A percentile compares a stretch with the other conserved stretches of the same genome.
phyloP scores from a whole-genome alignment of 2,797 vertebrate genomes.

The Chanos chanos region DNA sequence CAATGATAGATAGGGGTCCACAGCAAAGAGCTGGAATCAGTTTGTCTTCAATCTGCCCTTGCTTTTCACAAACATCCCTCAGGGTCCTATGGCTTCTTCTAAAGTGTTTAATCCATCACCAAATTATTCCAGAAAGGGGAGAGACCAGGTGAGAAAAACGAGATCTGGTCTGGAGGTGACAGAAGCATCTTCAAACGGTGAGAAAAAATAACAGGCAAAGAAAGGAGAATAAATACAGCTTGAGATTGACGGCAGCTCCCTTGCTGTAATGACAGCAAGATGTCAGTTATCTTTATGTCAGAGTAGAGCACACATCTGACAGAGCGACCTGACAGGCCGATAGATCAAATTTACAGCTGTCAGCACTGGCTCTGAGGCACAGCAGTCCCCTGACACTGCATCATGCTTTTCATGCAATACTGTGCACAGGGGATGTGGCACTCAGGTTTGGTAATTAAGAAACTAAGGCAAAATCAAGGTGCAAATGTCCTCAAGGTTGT shows the following conservation, averaged over 20 bases:
- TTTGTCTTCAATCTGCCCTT: constrained; percentile 38
- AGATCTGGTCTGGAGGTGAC: constrained; percentile 42
- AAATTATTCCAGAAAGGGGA: constrained; percentile 47
- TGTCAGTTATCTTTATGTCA: constrained; percentile 63
- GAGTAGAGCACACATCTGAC: constrained; percentile 56
- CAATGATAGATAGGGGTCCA: constrained; percentile 34
- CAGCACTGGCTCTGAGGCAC: constrained; percentile 42
- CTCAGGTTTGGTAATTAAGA: constrained; percentile 61
- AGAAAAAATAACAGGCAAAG: constrained; percentile 34
- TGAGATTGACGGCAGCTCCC: constrained; percentile 42
- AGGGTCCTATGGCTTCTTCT: constrained; percentile 26
- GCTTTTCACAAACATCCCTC: constrained; percentile 29
- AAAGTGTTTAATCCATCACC: constrained; percentile 52
- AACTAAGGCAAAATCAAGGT: constrained; percentile 45
- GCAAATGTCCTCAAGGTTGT: constrained; percentile 45
- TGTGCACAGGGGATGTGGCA: constrained; percentile 2
- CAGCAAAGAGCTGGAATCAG: constrained; percentile 28
- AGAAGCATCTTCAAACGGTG: constrained; percentile 40
- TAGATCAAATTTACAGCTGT: constrained; percentile 66
- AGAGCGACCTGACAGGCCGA: constrained; percentile 58
- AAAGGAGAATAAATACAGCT: constrained; percentile 32
- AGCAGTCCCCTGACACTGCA: constrained; percentile 61
- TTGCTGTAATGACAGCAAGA: constrained; percentile 49
- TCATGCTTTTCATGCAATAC: constrained; percentile 45
- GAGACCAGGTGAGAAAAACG: constrained; percentile 40